These are phyloP conservation scores for Meloidogyne floridensis DNA, from an alignment of 1,140 invertebrate species.

Conservation along the genomic window DNA sequence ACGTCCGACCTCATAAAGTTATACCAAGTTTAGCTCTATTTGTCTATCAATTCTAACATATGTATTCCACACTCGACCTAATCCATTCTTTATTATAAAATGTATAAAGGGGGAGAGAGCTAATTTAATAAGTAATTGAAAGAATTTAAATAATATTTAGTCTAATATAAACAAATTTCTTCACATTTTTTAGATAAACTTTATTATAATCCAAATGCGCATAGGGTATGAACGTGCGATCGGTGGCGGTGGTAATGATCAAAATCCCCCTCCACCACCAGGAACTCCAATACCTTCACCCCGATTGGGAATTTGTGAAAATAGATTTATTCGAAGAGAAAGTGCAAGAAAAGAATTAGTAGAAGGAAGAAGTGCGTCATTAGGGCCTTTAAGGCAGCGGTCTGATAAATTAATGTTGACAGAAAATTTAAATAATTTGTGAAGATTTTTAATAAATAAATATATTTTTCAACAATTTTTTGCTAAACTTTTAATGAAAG, in stretches of 20 bases:
- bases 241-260: background rate
- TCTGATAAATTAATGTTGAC: background rate
- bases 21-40: too few relatives aligned
- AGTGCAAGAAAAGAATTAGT: conserved; percentile 1
- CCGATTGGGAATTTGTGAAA: conserved; percentile 14
- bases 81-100: too few relatives aligned
- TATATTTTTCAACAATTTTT: too few relatives aligned
- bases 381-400: background rate
- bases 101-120: too few relatives aligned
- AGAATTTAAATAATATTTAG: too few relatives aligned
- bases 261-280: background rate
- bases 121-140: too few relatives aligned
- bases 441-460: background rate
- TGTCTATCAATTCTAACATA: too few relatives aligned
- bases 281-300: background rate
- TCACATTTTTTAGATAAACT: conserved; percentile 29
- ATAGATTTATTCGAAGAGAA: conserved; percentile 10
- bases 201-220: conserved; percentile 52
- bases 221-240: conserved; percentile 45
- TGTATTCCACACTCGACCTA: too few relatives aligned
- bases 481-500: too few relatives aligned
- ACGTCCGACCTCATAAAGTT: too few relatives aligned
- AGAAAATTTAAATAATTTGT: background rate
- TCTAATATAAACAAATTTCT: too few relatives aligned
- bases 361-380: background rate